Evolutionary conservation across 2,797 vertebrate species (phyloP), one percentile per base, ranked within the genome.

Genomic region (Chiropotes sagulatus): DNA sequence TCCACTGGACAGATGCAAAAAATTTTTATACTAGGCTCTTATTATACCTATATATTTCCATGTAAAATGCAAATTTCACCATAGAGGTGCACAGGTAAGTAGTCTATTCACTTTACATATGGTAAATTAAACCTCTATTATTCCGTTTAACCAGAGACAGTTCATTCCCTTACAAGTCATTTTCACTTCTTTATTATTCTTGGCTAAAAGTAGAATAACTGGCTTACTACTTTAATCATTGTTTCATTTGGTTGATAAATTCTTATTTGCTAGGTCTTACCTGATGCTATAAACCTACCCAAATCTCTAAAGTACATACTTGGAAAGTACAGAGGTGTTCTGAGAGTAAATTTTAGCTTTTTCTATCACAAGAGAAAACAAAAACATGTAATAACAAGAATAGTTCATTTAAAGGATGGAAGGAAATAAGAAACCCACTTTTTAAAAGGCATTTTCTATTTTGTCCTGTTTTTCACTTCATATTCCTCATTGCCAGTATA

Each of bases 141-240:
- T 92, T 73, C 26, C 87, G 22, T 81, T 95, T 79, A 94, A 48
- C 81, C 2, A 79, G 30, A 81, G 14, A 61, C 1, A 67, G 2
- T 87, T 36, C 2, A 88, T 64, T 93, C 28, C 19, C 46, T 92
- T n/a, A 54, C 14, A 92, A 41, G 20, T 93, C 24, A 94, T 94
- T 97, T 94, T 94, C 28, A 86, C 75, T 33, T 22, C 75, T 36
- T 81, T 58, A 57, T 85, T 81, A 41, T 86, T 89, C n/a, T 87
- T 86, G 19, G 17, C n/a, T 83, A 8, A 93, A 92, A 64, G 6
- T 28, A 95, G 15, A 91, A 30, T 87, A 88, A 92, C 33, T 94
- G 26, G 4, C 33, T 76, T 84, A 46, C 10, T 95, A 19, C 84
- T 87, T 89, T 87, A 93, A 61, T 81, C 67, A 52, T 88, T 81